Percentiles rank a stretch among this genome's conserved stretches.
These are phyloP conservation scores for Erythrocercus mccallii DNA, from an alignment of 2,113 vertebrate genomes.

Conservation along the genomic window DNA sequence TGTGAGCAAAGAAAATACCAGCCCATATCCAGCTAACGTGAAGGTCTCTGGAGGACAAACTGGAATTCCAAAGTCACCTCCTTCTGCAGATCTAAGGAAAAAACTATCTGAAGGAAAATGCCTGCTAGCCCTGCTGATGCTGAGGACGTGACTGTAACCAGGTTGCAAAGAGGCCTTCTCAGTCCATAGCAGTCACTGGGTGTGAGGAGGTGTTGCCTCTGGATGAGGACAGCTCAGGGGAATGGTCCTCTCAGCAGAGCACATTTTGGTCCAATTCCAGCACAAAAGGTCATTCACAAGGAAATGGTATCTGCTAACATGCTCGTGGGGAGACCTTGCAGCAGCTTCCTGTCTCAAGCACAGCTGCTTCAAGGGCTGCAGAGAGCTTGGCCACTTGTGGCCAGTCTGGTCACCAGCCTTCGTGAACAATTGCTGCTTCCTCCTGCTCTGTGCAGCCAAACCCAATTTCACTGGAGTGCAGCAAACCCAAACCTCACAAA, in stretches of 20 bases:
- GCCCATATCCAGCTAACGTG: not conserved
- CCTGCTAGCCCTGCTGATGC: not conserved
- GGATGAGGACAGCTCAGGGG: not conserved
- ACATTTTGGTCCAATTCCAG: not conserved
- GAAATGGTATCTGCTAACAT: not conserved
- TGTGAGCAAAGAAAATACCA: not conserved
- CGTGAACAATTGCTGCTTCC: rapidly evolving
- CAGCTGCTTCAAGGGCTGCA: not conserved
- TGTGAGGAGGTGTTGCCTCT: not conserved
- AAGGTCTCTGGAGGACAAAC: not conserved
- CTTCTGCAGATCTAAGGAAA: not conserved
- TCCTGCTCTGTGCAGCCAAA: rapidly evolving
- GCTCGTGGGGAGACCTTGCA: not conserved
- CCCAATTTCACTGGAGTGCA: rapidly evolving
- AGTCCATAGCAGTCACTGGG: rapidly evolving
- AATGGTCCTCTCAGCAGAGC: not conserved
- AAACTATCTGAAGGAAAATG: not conserved
- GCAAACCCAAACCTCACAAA: not conserved
- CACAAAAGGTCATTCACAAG: not conserved
- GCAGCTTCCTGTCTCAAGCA: not conserved
- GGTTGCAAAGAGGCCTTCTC: not conserved
- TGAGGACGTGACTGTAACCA: rapidly evolving
- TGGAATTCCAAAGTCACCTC: not conserved
- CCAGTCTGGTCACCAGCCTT: not conserved
- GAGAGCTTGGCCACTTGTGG: rapidly evolving